Evolutionary conservation across 2,888 invertebrate species (phyloP), one percentile per base, ranked within the genome.

Genomic region (Lottia scabra): DNA sequence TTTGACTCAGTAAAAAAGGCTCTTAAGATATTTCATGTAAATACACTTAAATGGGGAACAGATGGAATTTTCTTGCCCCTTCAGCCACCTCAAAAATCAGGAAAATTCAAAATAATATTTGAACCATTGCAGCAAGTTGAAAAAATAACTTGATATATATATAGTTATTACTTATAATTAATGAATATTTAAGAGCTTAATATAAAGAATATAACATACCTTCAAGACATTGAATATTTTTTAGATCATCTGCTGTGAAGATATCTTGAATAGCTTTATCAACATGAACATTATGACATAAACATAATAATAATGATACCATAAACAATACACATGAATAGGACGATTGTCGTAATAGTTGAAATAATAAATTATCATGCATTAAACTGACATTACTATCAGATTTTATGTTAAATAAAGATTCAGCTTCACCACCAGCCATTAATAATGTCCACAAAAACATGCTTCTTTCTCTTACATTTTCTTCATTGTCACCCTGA

Each of bases 341-440:
- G 68, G 67, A 65, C 70, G 45, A 63, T 63, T 67, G 65, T 72
- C 48, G 65, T 70, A 63, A 66, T 67, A 23, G 71, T 69, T 19
- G 66, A 56, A 44, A 70, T 67, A 48, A 45, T 38, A 15, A 23
- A 64, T 46, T 56, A 19, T 26, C 73, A 67, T 45, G 69, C 65
- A 44, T 71, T 63, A 44, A 69, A n/a, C 15, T 68, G 63, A 68
- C 71, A 67, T 65, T 48, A 27, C 26, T 23, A 12, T 23, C 56
- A 23, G 56, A 72, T 15, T 65, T 70, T 62, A 62, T 19, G 23
- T 63, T 5, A 38, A 79, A 72, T 65, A 78, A 70, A 13, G 80
- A 78, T 56, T 70, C 67, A 10, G 78, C 68, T 56, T 82, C 79
- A 6, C 72, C 81, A 23, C 80, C 80, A 5, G 77, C 76, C n/a